Percentiles rank a stretch among this genome's conserved stretches.
Conservation (phyloP, 2,888 invertebrate species). For the Spilarctia lutea region DNA sequence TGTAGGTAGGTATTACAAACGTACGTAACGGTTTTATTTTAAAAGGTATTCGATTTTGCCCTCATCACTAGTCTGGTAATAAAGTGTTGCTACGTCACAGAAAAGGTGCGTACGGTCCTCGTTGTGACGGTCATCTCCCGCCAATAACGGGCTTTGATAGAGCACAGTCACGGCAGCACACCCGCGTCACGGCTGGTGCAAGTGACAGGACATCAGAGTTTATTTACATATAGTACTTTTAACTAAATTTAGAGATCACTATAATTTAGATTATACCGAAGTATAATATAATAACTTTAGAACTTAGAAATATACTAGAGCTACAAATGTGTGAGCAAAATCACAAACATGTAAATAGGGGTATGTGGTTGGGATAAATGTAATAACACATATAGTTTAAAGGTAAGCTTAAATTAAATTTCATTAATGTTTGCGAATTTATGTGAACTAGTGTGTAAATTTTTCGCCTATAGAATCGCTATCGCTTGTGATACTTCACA, state of each 20-base stretch:
- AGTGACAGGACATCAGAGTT: conserved; percentile 5
- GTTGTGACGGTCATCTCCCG: conserved; percentile 81
- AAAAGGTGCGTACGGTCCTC: conserved; percentile 39
- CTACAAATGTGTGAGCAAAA: no score
- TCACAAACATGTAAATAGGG: no score
- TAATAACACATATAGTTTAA: background rate
- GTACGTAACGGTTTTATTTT: background rate
- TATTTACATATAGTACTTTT: background rate
- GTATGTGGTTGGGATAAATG: background rate
- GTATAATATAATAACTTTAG: background rate
- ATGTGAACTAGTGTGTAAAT: no score
- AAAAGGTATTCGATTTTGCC: conserved; percentile 2
- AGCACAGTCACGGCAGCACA: conserved; percentile 71
- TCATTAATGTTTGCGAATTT: background rate
- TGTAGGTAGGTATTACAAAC: no score
- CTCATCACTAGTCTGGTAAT: conserved; percentile 16
- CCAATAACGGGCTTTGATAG: conserved; percentile 74
- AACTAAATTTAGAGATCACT: background rate
- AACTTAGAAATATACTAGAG: background rate
- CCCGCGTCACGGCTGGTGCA: conserved; percentile 31
- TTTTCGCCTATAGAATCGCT: conserved; percentile 8
- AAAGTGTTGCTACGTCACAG: conserved; percentile 38
- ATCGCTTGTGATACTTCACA: conserved; percentile 9
- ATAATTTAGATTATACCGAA: background rate
- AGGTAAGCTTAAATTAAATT: background rate